These are phyloP conservation scores for Drosophila virilis DNA, from an alignment of 1,140 invertebrate genomes.

Conservation along the genomic window DNA sequence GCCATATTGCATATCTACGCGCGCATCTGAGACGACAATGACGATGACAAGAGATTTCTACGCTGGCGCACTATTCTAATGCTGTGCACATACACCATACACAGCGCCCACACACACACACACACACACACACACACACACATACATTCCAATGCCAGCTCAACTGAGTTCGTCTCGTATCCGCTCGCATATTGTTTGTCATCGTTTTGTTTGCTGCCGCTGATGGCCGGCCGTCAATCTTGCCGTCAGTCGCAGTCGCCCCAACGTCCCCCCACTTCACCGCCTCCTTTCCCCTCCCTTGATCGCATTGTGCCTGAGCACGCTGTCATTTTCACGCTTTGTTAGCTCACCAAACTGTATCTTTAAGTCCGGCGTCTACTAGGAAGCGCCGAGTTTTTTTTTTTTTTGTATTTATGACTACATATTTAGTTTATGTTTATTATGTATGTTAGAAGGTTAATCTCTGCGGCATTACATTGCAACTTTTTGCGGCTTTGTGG, in stretches of 20 bases:
- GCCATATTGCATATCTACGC: constrained; percentile 53
- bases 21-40: constrained; percentile 28
- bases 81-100: constrained; percentile 25
- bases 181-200: constrained; percentile 66
- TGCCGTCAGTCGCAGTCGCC: constrained; percentile 27
- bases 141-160: constrained; percentile 27
- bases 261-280: constrained; percentile 1
- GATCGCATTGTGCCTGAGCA: constrained; percentile 46
- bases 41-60: constrained; percentile 50
- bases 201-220: constrained; percentile 64
- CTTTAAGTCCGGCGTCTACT: constrained; percentile 34
- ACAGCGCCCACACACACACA: constrained; percentile 1
- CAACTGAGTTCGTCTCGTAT: constrained; percentile 43
- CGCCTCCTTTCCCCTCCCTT: not conserved
- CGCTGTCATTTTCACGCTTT: constrained; percentile 79
- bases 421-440: constrained; percentile 49
- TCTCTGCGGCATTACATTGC: constrained; percentile 74
- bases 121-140: constrained; percentile 13
- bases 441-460: constrained; percentile 81
- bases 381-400: constrained; percentile 51
- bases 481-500: constrained; percentile 55
- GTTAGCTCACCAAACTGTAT: constrained; percentile 79
- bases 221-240: constrained; percentile 55
- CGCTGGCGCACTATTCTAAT: constrained; percentile 23
- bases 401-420: constrained; percentile 51